A percentile compares a stretch with the other conserved stretches of the same genome.
These are phyloP conservation scores for Phrynocephalus versicolor DNA, from an alignment of 2,113 vertebrate genomes.

Conservation along the genomic window DNA sequence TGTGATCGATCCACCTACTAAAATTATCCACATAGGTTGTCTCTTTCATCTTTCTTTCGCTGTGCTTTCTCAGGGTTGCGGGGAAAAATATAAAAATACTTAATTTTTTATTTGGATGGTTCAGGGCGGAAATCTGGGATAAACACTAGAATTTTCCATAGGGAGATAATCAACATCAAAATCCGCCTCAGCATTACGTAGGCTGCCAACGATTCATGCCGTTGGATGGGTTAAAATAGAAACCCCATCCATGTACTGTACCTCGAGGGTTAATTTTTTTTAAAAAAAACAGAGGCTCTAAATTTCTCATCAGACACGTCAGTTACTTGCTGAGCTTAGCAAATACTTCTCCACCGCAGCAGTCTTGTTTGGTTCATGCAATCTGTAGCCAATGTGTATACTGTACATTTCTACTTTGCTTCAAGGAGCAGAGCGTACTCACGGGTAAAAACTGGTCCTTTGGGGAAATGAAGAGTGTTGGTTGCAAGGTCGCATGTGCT, in stretches of 20 bases:
- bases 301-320: neutral
- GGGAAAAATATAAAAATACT: no score
- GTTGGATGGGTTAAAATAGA: neutral
- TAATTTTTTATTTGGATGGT: neutral
- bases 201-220: fast-evolving
- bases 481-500: neutral
- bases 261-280: no score
- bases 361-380: no score
- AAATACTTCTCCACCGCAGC: neutral
- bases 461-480: neutral
- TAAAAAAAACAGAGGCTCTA: neutral
- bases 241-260: neutral
- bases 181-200: fast-evolving
- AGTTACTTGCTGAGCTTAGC: neutral
- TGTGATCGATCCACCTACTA: neutral
- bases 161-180: neutral
- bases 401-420: neutral
- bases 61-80: neutral
- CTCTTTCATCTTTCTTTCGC: no score
- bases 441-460: neutral
- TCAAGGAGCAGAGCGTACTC: neutral
- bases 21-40: fast-evolving
- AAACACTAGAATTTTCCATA: neutral
- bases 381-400: neutral
- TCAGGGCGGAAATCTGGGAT: neutral